Evolutionary conservation across 2,113 vertebrate genomes (phyloP).

Genomic region (Microtus pennsylvanicus): DNA sequence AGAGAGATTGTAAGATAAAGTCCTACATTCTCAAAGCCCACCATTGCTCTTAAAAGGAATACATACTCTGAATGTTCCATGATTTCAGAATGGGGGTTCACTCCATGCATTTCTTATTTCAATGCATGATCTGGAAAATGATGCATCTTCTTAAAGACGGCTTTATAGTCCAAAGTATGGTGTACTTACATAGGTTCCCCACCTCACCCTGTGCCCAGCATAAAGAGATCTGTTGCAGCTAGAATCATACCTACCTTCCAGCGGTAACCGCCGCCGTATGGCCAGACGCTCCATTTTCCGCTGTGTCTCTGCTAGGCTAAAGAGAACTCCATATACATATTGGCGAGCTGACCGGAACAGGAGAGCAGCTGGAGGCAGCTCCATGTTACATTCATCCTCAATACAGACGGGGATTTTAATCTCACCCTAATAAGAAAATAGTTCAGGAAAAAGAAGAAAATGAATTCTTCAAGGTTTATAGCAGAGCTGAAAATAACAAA

Average conservation of each 20-base stretch:
- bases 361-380: constrained; percentile 92
- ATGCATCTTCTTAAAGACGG: constrained; percentile 40
- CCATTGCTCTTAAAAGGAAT: not conserved
- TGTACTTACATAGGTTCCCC: not conserved
- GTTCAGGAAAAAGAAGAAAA: constrained; percentile 43
- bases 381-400: constrained; percentile 94
- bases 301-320: constrained; percentile 95
- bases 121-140: not conserved
- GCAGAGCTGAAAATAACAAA: constrained; percentile 39
- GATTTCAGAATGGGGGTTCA: not conserved
- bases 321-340: constrained; percentile 94
- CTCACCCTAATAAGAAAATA: constrained; percentile 89
- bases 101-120: not conserved
- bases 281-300: constrained; percentile 92
- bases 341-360: constrained; percentile 93
- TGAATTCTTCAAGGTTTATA: constrained; percentile 53
- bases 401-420: constrained; percentile 96
- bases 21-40: constrained; percentile 19
- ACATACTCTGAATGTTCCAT: constrained; percentile 33
- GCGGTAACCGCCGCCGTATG: constrained; percentile 89
- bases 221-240: not conserved
- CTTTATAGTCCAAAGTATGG: not conserved
- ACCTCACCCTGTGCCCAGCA: not conserved
- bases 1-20: not conserved
- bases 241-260: constrained; percentile 86